Evolutionary conservation across 2,113 vertebrate genomes (phyloP), one percentile per base, ranked within the genome.

Genomic region (Mirounga angustirostris): DNA sequence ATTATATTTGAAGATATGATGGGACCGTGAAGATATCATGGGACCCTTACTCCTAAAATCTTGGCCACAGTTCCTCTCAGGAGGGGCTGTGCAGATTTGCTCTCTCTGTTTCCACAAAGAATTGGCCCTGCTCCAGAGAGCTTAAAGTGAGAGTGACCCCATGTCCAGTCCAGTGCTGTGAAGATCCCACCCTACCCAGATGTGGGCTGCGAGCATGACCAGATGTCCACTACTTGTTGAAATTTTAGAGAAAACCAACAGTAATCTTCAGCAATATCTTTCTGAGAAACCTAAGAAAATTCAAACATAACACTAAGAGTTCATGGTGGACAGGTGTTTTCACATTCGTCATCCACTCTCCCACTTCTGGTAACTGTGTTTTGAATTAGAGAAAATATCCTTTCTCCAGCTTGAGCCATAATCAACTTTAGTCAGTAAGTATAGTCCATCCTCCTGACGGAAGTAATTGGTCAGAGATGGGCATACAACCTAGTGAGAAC

Each of bases 201-300:
- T 81, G 43, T 33, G 79, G 61, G 24, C 78, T 50, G 24, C 73
- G 36, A 81, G 24, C 5, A 59, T 16, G 24, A 50, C 40, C 36
- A 86, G 71, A 85, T 16, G 46, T 71, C 46, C 71, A 18, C 63
- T 76, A 24, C 36, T 63, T 88, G 43, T 30, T 69, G 59, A 88
- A 40, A 73, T 56, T 83, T 52, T 95, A 91, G 52, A 76, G 30
- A 87, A 92, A 95, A 76, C 40, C 28, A 50, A 28, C 63, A 74
- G 58, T 30, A 56, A 83, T 89, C 85, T 96, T 73, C 26, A 85
- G 46, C 13, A 71, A 26, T 58, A 6, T 43, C 59, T 74, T 40
- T 80, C 50, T 82, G 19, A 86, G n/a, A 86, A 93, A 89, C 46
- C 36, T 19, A 24, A 76, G 46, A 78, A 93, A 83, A 26, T 19